These are phyloP conservation scores for Hippasteria phrygiana DNA, from an alignment of 53 echinoderm and acorn worm species.

Conservation along the genomic window DNA sequence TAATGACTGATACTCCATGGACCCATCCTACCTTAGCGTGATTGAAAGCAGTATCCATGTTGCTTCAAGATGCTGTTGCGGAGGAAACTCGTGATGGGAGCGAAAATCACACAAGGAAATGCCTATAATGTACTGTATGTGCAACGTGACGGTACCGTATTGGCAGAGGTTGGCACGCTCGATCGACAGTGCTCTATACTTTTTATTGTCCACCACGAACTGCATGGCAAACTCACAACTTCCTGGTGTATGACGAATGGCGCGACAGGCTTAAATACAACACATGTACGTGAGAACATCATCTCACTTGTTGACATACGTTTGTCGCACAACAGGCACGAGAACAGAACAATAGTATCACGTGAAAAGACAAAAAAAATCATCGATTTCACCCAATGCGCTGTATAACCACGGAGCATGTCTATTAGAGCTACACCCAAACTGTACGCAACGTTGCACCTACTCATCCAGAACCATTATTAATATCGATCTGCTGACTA, in stretches of 20 bases:
- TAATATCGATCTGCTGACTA: too few relatives aligned
- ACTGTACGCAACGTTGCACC: too few relatives aligned
- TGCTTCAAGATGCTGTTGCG: neutral
- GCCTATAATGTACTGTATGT: too few relatives aligned
- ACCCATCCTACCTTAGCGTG: neutral
- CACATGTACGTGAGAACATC: neutral
- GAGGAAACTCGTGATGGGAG: neutral
- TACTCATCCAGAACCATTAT: too few relatives aligned
- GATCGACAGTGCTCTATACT: neutral
- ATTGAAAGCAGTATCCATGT: neutral
- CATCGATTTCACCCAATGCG: neutral
- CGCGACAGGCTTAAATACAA: neutral
- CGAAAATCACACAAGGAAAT: neutral
- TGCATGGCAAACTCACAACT: neutral
- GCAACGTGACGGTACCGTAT: too few relatives aligned
- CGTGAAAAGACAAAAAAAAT: neutral
- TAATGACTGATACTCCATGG: neutral
- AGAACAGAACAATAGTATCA: conserved; percentile 8
- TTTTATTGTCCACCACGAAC: neutral
- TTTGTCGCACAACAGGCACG: conserved; percentile 24
- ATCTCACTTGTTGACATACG: conserved; percentile 37
- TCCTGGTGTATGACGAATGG: neutral
- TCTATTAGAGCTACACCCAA: too few relatives aligned
- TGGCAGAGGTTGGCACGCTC: too few relatives aligned
- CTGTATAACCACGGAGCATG: too few relatives aligned